Evolutionary conservation across 2,888 invertebrate genomes (phyloP).

Genomic region (Lasius fuliginosus): DNA sequence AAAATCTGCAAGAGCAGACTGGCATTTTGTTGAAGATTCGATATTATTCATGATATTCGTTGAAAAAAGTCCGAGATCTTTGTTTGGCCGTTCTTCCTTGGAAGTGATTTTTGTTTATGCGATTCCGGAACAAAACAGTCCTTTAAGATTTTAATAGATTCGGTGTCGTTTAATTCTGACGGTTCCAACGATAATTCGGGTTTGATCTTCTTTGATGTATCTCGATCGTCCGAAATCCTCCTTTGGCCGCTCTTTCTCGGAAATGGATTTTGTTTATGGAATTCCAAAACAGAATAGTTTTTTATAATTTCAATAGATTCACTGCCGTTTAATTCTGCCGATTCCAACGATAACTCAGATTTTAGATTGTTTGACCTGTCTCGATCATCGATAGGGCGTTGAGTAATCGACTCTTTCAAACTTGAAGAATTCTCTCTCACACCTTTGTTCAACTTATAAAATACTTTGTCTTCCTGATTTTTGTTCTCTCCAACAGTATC

Average conservation of each 20-base stretch:
- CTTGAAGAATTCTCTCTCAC: neutral
- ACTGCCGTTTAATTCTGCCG: neutral
- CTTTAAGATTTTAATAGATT: slow-evolving; percentile 25
- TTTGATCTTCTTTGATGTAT: slow-evolving; percentile 6
- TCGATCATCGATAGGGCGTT: neutral
- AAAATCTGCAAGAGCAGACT: slow-evolving; percentile 6
- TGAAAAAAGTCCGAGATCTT: slow-evolving; percentile 73
- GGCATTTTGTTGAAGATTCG: neutral
- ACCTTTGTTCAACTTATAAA: slow-evolving; percentile 9
- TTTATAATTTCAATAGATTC: slow-evolving; percentile 28
- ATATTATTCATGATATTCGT: slow-evolving; percentile 56
- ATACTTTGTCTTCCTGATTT: slow-evolving; percentile 48
- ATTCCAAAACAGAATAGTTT: slow-evolving; percentile 6
- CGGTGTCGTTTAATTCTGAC: neutral
- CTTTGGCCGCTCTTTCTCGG: slow-evolving; percentile 66
- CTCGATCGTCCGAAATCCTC: slow-evolving; percentile 45
- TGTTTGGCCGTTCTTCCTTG: slow-evolving; percentile 54
- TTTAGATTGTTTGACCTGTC: neutral
- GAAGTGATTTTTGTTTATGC: slow-evolving; percentile 20
- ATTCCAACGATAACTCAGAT: neutral
- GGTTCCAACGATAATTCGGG: slow-evolving; percentile 15
- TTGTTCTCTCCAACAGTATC: slow-evolving; percentile 22
- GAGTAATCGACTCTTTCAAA: neutral
- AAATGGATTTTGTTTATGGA: slow-evolving; percentile 17
- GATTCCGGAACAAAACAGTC: slow-evolving; percentile 25